These are phyloP conservation scores for Monarcha castaneiventris DNA, from an alignment of 2,113 vertebrate genomes.

Conservation along the genomic window DNA sequence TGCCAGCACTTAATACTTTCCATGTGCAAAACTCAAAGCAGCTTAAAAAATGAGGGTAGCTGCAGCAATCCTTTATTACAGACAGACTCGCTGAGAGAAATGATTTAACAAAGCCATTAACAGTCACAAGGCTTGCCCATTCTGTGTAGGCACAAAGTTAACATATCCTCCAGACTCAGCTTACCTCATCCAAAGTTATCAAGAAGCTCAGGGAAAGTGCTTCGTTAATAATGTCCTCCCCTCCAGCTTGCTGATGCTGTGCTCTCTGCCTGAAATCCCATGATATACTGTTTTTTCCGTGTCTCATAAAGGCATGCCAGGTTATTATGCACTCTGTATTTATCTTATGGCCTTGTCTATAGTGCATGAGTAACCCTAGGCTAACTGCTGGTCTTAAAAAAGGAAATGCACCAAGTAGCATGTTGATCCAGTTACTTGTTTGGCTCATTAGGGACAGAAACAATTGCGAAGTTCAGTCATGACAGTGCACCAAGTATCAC, in stretches of 20 bases:
- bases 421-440: background rate
- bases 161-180: background rate
- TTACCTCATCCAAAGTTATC: conserved; percentile 26
- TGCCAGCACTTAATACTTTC: conserved; percentile 34
- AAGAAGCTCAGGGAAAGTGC: conserved; percentile 20
- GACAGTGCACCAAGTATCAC: background rate
- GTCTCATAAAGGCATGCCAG: background rate
- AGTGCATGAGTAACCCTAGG: background rate
- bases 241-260: background rate
- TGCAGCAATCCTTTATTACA: conserved; percentile 45
- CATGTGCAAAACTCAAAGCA: conserved; percentile 41
- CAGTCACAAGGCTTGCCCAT: conserved; percentile 21
- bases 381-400: background rate
- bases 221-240: background rate
- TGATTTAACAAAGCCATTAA: conserved; percentile 60
- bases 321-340: background rate
- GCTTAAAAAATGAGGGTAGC: conserved; percentile 52
- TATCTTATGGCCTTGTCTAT: background rate
- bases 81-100: conserved; percentile 25
- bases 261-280: background rate
- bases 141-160: background rate
- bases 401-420: background rate
- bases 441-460: background rate
- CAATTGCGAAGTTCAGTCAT: background rate
- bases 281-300: background rate